Conservation (phyloP, 2,888 invertebrate species). For the Cyaniris semiargus region DNA sequence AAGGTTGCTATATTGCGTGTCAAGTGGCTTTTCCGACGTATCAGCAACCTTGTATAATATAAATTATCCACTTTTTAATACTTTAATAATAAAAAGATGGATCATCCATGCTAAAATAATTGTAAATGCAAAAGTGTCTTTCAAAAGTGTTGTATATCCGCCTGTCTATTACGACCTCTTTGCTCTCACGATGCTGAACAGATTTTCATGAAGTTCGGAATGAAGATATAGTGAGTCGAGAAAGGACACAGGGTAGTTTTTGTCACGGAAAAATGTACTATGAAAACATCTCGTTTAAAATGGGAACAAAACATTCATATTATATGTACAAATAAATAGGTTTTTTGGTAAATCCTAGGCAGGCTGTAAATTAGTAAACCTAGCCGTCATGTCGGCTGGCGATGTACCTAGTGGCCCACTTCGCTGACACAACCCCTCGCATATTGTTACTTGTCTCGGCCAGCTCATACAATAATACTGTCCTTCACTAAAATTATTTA, state of each 20-base stretch:
- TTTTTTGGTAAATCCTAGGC: constrained; percentile 28
- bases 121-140: too few species aligned
- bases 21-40: too few species aligned
- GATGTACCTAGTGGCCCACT: constrained; percentile 44
- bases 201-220: too few species aligned
- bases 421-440: constrained; percentile 49
- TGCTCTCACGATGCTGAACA: too few species aligned
- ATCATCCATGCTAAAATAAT: too few species aligned
- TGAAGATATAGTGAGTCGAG: too few species aligned
- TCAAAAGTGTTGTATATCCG: too few species aligned
- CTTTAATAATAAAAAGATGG: too few species aligned
- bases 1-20: too few species aligned
- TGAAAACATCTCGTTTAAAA: not conserved
- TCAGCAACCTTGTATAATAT: too few species aligned
- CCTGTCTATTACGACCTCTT: too few species aligned
- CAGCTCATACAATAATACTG: constrained; percentile 22
- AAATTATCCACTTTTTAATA: too few species aligned
- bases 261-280: not conserved
- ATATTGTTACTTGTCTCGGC: constrained; percentile 31
- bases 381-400: constrained; percentile 54
- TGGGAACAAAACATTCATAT: not conserved
- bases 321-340: not conserved
- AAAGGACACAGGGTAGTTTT: not conserved
- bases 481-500: not conserved
- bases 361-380: constrained; percentile 41